Percentiles rank a stretch among this genome's conserved stretches.
Conservation (phyloP, 2,888 invertebrate species). For the Clistopyga incitator region DNA sequence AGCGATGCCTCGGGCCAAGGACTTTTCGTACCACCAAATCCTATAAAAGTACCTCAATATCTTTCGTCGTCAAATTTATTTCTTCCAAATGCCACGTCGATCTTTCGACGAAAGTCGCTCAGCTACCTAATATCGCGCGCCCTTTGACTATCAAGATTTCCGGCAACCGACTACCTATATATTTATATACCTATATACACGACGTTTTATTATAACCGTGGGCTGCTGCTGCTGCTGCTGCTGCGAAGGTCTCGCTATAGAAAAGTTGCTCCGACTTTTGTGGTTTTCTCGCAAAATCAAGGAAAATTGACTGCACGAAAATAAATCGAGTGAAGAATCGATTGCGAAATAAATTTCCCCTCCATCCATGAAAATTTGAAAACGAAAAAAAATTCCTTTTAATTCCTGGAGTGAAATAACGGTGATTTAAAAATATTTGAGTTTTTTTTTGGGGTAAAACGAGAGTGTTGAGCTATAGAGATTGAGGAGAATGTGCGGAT, state of each 20-base stretch:
- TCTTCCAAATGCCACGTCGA: conserved; percentile 4
- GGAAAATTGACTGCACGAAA: conserved; percentile 30
- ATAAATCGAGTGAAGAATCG: conserved; percentile 2
- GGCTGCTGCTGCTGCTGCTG: too few relatives aligned
- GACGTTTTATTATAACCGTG: conserved; percentile 53
- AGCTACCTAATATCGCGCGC: conserved; percentile 39
- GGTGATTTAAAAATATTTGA: too few relatives aligned
- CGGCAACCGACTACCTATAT: conserved; percentile 42
- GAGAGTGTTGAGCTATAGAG: background rate
- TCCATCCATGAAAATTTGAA: background rate
- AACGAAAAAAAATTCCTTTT: background rate
- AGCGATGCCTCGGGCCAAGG: conserved; percentile 2
- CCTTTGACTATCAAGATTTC: conserved; percentile 59
- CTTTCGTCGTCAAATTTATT: conserved; percentile 40
- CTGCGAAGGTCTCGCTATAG: conserved; percentile 18
- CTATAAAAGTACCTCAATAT: conserved; percentile 7
- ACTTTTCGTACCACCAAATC: background rate
- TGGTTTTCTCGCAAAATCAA: conserved; percentile 24
- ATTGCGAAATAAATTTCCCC: conserved; percentile 9
- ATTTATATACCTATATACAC: background rate
- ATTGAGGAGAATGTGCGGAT: background rate
- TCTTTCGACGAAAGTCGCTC: conserved; percentile 43
- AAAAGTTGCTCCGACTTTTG: background rate
- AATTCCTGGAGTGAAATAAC: background rate
- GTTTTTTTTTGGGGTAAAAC: too few relatives aligned